These are phyloP conservation scores for Epizoanthus fatuus DNA, from an alignment of 92 coral and sea anemone species.

Conservation along the genomic window DNA sequence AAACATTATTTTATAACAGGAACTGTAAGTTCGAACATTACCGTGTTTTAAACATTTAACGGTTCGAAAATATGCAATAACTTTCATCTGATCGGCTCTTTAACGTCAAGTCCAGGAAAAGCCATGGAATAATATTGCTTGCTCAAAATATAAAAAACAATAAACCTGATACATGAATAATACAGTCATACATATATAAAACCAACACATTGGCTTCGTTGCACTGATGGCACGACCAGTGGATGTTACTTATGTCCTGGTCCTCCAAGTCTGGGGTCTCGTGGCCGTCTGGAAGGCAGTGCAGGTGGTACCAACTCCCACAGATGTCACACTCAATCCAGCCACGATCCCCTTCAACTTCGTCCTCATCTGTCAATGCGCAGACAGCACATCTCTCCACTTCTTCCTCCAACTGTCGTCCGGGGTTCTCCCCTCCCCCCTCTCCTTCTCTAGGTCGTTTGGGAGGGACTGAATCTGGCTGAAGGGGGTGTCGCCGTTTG, in stretches of 20 bases:
- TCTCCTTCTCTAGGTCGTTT: neutral
- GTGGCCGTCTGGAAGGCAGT: constrained; percentile 24
- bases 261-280: constrained; percentile 32
- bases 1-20: too few relatives aligned
- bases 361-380: constrained; percentile 17
- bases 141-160: constrained; percentile 30
- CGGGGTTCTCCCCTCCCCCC: too few relatives aligned
- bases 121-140: too few relatives aligned
- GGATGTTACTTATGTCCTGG: neutral
- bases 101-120: too few relatives aligned
- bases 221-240: constrained; percentile 42
- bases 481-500: constrained; percentile 14
- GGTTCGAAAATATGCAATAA: too few relatives aligned
- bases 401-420: neutral
- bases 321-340: constrained; percentile 25
- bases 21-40: too few relatives aligned
- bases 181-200: constrained; percentile 29
- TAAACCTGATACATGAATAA: constrained; percentile 40
- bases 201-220: constrained; percentile 39
- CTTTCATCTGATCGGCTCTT: too few relatives aligned
- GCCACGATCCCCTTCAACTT: constrained; percentile 25
- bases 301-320: constrained; percentile 30
- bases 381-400: constrained; percentile 25
- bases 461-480: constrained; percentile 33
- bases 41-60: too few relatives aligned